Conservation (phyloP, 2,888 invertebrate genomes). For the Rugalucina vietnamica region DNA sequence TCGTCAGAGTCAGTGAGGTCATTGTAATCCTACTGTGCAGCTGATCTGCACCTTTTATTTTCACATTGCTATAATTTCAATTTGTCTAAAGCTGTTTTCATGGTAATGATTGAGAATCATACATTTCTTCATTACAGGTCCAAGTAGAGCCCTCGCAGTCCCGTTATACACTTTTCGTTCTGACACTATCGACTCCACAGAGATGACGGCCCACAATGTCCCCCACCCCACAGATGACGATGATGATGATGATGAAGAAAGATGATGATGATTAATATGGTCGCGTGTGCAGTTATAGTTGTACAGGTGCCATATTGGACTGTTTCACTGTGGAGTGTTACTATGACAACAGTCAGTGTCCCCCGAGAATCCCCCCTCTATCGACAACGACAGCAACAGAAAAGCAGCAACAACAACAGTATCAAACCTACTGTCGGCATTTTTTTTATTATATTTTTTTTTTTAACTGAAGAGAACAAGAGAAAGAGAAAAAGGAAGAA, state of each 20-base stretch:
- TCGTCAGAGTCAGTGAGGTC: too few species aligned
- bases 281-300: slow-evolving; percentile 53
- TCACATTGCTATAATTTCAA: too few species aligned
- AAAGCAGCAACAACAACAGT: slow-evolving; percentile 50
- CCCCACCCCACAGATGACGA: slow-evolving; percentile 36
- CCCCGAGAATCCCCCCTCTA: slow-evolving; percentile 17
- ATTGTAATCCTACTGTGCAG: too few species aligned
- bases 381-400: slow-evolving; percentile 30
- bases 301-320: slow-evolving; percentile 51
- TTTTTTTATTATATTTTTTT: not conserved
- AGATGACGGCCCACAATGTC: slow-evolving; percentile 12
- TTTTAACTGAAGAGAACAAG: not conserved
- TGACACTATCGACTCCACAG: slow-evolving; percentile 7
- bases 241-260: slow-evolving; percentile 29
- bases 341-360: slow-evolving; percentile 22
- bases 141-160: slow-evolving; percentile 45
- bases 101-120: not conserved
- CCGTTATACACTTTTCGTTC: slow-evolving; percentile 44
- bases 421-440: not conserved
- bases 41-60: too few species aligned
- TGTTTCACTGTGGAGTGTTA: slow-evolving; percentile 12
- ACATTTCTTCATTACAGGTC: slow-evolving; percentile 40
- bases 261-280: slow-evolving; percentile 22
- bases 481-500: slow-evolving; percentile 11
- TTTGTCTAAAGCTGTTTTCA: not conserved